A percentile compares a stretch with the other conserved stretches of the same genome.
Conservation (phyloP, 2,113 vertebrate species). For the Actenoides hombroni region DNA sequence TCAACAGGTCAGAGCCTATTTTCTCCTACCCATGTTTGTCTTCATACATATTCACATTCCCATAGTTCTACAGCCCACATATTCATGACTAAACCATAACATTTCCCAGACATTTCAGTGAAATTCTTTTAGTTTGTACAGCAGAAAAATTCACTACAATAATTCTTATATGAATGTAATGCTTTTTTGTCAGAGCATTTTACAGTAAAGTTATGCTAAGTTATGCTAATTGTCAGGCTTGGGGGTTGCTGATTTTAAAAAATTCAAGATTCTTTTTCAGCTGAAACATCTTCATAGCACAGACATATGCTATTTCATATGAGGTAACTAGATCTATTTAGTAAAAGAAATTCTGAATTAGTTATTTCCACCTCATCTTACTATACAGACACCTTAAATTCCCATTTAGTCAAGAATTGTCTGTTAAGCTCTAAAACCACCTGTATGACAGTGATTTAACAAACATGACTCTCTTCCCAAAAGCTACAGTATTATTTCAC, state of each 20-base stretch:
- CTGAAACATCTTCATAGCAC: neutral
- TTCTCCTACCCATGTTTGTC: neutral
- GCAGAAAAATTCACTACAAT: neutral
- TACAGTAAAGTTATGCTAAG: constrained; percentile 47
- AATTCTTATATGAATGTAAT: neutral
- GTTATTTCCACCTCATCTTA: neutral
- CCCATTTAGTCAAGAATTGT: neutral
- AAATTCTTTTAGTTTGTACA: neutral
- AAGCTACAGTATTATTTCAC: neutral
- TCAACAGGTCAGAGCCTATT: neutral
- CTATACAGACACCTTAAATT: neutral
- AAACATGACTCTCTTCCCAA: neutral
- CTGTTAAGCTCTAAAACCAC: neutral
- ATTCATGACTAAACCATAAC: neutral
- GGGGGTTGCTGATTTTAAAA: constrained; percentile 7
- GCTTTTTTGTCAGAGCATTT: neutral
- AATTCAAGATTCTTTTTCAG: neutral
- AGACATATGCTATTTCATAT: neutral
- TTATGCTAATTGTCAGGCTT: constrained; percentile 37
- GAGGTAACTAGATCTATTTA: neutral
- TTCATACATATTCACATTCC: neutral
- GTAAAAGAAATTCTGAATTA: neutral
- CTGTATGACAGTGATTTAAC: neutral
- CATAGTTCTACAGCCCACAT: neutral
- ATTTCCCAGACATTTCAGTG: neutral